phyloP scores from a whole-genome alignment of 2,888 invertebrate species.

The Sialis fuliginosa region DNA sequence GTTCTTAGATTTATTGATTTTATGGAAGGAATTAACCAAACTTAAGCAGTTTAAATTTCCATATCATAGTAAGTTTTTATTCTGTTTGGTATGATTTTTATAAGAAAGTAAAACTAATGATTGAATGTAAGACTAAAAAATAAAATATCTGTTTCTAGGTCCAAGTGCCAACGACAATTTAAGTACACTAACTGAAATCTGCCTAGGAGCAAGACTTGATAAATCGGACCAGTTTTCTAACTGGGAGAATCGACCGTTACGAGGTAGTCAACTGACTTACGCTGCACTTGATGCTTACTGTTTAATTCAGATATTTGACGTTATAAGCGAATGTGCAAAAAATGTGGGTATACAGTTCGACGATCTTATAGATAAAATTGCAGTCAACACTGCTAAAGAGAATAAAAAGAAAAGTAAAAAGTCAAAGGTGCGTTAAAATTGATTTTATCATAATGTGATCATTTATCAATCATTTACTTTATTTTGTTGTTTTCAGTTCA shows the following conservation, averaged over 20 bases:
- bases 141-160: slow-evolving; percentile 1
- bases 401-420: slow-evolving; percentile 21
- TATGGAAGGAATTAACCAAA: slow-evolving; percentile 39
- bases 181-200: slow-evolving; percentile 53
- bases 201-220: slow-evolving; percentile 58
- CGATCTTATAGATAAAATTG: slow-evolving; percentile 40
- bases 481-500: no score
- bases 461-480: no score
- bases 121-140: neutral
- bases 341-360: slow-evolving; percentile 39
- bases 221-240: slow-evolving; percentile 86
- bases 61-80: slow-evolving; percentile 23
- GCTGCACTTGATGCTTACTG: slow-evolving; percentile 83
- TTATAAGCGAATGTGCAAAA: slow-evolving; percentile 31
- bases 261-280: slow-evolving; percentile 61
- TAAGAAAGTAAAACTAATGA: no score
- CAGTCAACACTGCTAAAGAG: slow-evolving; percentile 30
- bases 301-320: slow-evolving; percentile 60
- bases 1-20: slow-evolving; percentile 37
- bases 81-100: neutral
- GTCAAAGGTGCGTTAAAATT: neutral
- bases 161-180: slow-evolving; percentile 18
- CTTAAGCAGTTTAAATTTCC: slow-evolving; percentile 35
- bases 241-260: slow-evolving; percentile 71
- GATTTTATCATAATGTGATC: no score